Conservation (phyloP, 2,113 vertebrate genomes). For the Garra rufa region DNA sequence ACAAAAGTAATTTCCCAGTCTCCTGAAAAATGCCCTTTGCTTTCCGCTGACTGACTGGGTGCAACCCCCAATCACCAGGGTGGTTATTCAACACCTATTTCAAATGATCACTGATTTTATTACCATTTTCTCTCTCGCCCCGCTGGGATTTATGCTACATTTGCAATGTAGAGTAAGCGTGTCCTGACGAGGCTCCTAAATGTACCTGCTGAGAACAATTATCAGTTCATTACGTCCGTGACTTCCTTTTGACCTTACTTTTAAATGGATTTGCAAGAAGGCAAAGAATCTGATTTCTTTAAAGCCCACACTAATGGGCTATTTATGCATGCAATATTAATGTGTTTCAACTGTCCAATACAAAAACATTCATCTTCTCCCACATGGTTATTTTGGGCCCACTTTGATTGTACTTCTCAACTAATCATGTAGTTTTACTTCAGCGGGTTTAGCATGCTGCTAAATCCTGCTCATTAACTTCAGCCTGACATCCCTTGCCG, state of each 20-base stretch:
- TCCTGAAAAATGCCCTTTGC: not conserved
- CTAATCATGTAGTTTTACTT: conserved; percentile 29
- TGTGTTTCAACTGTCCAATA: conserved; percentile 46
- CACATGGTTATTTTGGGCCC: not conserved
- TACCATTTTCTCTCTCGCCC: conserved; percentile 20
- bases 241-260: conserved; percentile 53
- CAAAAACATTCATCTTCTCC: conserved; percentile 43
- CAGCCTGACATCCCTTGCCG: not conserved
- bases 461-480: conserved; percentile 47
- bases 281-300: conserved; percentile 59
- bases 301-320: conserved; percentile 54
- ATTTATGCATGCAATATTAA: conserved; percentile 62
- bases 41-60: conserved; percentile 8
- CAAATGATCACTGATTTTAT: conserved; percentile 56
- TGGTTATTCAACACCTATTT: conserved; percentile 40
- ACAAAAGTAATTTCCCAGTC: conserved; percentile 39
- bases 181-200: conserved; percentile 1
- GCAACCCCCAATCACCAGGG: conserved; percentile 25
- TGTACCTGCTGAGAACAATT: conserved; percentile 56
- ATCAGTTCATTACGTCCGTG: conserved; percentile 54
- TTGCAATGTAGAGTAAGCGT: conserved; percentile 33
- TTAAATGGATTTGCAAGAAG: conserved; percentile 56
- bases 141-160: conserved; percentile 44
- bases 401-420: conserved; percentile 34
- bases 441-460: conserved; percentile 25